phyloP scores from a whole-genome alignment of 2,797 vertebrate species.

The Lerista edwardsae region DNA sequence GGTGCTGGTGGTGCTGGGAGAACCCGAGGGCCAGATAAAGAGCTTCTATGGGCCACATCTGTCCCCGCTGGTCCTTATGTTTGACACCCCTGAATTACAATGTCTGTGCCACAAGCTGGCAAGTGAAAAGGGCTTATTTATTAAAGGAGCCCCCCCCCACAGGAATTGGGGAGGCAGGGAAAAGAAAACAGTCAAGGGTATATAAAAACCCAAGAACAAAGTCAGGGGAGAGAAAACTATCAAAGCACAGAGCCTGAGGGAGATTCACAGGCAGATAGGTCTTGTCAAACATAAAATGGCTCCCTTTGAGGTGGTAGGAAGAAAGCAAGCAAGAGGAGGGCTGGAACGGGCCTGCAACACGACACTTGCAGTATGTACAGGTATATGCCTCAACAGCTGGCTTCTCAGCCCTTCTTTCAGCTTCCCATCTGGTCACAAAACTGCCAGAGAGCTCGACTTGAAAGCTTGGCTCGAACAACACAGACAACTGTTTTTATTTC shows the following conservation, averaged over 20 bases:
- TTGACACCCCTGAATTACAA: too few relatives aligned
- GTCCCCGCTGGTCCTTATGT: too few relatives aligned
- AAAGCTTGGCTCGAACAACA: constrained; percentile 25
- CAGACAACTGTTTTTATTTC: background rate
- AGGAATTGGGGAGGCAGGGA: background rate
- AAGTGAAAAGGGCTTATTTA: background rate
- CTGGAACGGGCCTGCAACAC: constrained; percentile 25
- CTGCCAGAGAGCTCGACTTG: background rate
- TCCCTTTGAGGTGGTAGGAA: constrained; percentile 40
- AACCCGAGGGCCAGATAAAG: too few relatives aligned
- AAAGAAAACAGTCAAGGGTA: background rate
- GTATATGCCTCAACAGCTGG: constrained; percentile 51
- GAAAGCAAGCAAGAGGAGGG: background rate
- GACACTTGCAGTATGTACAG: constrained; percentile 15
- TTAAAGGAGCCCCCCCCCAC: accelerated
- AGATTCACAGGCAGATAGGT: constrained; percentile 63
- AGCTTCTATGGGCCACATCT: too few relatives aligned
- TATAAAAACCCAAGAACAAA: constrained; percentile 25
- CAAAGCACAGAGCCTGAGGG: constrained; percentile 54
- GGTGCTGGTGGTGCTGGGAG: too few relatives aligned
- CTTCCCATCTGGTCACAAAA: constrained; percentile 42
- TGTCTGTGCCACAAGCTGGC: background rate
- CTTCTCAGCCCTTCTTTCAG: background rate
- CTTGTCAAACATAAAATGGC: background rate
- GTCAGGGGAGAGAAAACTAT: constrained; percentile 29